These are phyloP conservation scores for Lasiurus cinereus DNA, from an alignment of 2,113 vertebrate genomes.

Conservation along the genomic window DNA sequence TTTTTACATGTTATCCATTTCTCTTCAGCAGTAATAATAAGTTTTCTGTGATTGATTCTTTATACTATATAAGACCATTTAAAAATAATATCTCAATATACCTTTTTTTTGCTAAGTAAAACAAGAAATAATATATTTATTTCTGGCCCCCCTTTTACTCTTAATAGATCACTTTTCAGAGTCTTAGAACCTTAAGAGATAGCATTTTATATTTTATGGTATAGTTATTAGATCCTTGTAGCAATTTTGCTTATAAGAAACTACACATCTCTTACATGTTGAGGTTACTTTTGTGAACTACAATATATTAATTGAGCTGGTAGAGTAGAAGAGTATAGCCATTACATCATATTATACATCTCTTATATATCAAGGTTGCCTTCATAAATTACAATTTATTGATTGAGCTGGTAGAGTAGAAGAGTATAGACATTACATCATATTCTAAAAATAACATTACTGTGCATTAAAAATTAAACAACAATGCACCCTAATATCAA, in stretches of 20 bases:
- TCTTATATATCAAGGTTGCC: slow-evolving; percentile 1
- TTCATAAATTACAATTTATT: slow-evolving; percentile 11
- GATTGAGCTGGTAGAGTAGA: neutral
- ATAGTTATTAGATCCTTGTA: neutral
- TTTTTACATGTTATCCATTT: neutral
- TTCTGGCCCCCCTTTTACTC: slow-evolving; percentile 14
- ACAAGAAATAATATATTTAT: neutral
- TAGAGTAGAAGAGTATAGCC: neutral
- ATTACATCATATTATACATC: neutral
- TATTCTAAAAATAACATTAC: slow-evolving; percentile 27
- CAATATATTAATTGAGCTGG: neutral
- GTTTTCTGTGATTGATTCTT: neutral
- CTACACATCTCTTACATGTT: neutral
- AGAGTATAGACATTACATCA: neutral
- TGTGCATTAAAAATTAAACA: neutral
- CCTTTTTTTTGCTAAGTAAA: neutral
- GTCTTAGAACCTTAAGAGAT: neutral
- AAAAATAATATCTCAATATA: neutral
- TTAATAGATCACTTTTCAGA: neutral
- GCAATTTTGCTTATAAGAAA: slow-evolving; percentile 43
- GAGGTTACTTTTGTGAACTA: slow-evolving; percentile 34
- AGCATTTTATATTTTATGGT: slow-evolving; percentile 40
- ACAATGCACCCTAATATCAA: neutral
- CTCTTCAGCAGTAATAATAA: neutral
- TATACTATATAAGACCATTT: slow-evolving; percentile 36